Evolutionary conservation across 2,113 vertebrate genomes (phyloP), one percentile per base, ranked within the genome.

Genomic region (Myotis yumanensis): DNA sequence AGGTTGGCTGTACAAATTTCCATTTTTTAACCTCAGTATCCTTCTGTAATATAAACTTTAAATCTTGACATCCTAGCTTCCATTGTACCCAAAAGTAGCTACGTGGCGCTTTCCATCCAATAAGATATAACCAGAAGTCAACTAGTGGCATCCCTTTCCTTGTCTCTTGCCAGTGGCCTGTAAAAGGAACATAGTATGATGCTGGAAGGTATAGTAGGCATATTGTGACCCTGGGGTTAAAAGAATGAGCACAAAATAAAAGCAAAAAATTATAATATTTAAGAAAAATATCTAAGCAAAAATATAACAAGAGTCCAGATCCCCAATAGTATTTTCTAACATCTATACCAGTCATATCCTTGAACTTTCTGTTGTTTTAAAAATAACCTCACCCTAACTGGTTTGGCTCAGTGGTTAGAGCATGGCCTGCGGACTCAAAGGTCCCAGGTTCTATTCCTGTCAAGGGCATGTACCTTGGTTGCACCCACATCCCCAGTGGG

Each of bases 221-320:
- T 79, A 51, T 20, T 92, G 17, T 46, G 10, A 72, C 0, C 9
- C 28, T 22, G 15, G 66, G 7, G 4, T 85, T 81, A 84, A 8
- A 89, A 23, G 6, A 91, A 68, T 80, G 11, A 94, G n/a, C 11
- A 72, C 4, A 62, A 37, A 68, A n/a, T 8, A n/a, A 84, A 28
- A 25, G 35, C 1, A 75, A 68, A 68, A 28, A 25, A 57, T 1
- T 66, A 68, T 54, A 89, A 57, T 48, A 37, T 25, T 48, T 52
- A 22, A 90, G 22, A 86, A 94, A 82, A 69, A 35, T 10, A 72
- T 71, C 46, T 85, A 94, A 84, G 37, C 14, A 66, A 73, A 85
- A 72, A n/a, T 22, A 11, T 35, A 72, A 66, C 0, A 69, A 35
- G 20, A 89, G 0, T 2, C 9, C 0, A 75, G 6, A 2, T 32